Base-by-base conservation (phyloP, 2,888 invertebrate species). In the Elgonia sp. region DNA sequence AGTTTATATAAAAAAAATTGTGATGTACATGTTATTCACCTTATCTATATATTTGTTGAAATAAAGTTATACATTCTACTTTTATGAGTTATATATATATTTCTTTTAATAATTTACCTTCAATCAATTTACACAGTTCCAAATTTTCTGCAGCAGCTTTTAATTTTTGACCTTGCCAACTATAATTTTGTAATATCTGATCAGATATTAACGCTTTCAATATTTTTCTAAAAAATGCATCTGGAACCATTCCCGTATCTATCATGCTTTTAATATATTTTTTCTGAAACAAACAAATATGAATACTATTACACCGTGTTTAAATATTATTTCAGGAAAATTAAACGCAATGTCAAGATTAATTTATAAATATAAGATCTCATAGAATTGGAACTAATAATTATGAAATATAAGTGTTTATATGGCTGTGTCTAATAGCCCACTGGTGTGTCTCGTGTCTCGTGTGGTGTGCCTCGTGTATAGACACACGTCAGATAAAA, bases 121-220 rank as follows among this genome's bases (percentile, higher is more conserved):
- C 14, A 63, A 63, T 63, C 14, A 63, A 16, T 63, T 37, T 39
- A 63, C 39, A 39, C 14, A 63, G 29, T 63, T 63, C 63, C 37
- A 63, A 63, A 39, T 39, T 21, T 37, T 63, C n/a, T 63, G 63
- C 63, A 63, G 63, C 14, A 63, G 37, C 8, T 63, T 63, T 63
- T 16, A 12, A 29, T 16, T 63, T 63, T 37, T 16, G 10, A 16
- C 63, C 63, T 37, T 39, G 29, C 63, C 63, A 63, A 39, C 63
- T 63, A n/a, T 16, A 63, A 37, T 63, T 37, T 63, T 39, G 14
- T 16, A 63, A 63, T 12, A 63, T n/a, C 16, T 20, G 1, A 39
- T 63, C 63, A 14, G 37, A 14, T 6, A 39, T 14, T 16, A 63
- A 5, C 12, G 63, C 39, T 37, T 39, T 63, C 63, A 63, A 14